Conservation (phyloP, 2,888 invertebrate genomes). For the Automeris io region DNA sequence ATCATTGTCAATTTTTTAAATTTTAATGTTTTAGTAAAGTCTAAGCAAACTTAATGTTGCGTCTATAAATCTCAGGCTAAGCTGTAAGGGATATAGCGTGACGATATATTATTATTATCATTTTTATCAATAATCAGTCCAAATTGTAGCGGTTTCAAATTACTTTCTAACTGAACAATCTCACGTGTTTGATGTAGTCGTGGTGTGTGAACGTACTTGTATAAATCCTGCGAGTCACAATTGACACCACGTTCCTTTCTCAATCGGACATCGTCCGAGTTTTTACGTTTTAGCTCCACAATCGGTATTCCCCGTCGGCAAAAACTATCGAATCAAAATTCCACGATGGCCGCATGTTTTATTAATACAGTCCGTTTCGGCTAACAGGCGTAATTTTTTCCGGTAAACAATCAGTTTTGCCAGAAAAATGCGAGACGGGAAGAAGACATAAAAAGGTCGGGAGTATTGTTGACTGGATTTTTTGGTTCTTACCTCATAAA, state of each 20-base stretch:
- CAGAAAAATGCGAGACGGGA: conserved; percentile 72
- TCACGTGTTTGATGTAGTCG: conserved; percentile 14
- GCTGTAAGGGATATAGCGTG: too few species aligned
- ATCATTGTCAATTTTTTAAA: too few species aligned
- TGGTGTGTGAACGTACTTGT: conserved; percentile 30
- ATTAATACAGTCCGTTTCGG: conserved; percentile 65
- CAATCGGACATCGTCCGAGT: conserved; percentile 44
- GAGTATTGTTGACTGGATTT: conserved; percentile 42
- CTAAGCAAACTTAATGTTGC: too few species aligned
- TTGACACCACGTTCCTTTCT: conserved; percentile 62
- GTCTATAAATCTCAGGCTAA: too few species aligned
- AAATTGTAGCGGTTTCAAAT: too few species aligned
- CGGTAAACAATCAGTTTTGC: conserved; percentile 76
- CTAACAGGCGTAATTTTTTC: conserved; percentile 77
- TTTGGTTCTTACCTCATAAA: conserved; percentile 51
- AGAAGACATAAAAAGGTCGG: conserved; percentile 65
- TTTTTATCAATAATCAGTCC: too few species aligned
- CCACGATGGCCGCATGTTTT: conserved; percentile 64
- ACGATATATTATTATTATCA: too few species aligned
- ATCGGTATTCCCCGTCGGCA: conserved; percentile 45
- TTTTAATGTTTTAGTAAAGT: too few species aligned
- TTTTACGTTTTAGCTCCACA: conserved; percentile 52
- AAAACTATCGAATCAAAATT: conserved; percentile 74
- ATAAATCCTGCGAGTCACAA: conserved; percentile 42
- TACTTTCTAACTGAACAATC: too few species aligned